Percentiles rank a stretch among this genome's conserved stretches.
Evolutionary conservation across 2,113 vertebrate genomes (phyloP).

Genomic region (Dasyurus viverrinus): DNA sequence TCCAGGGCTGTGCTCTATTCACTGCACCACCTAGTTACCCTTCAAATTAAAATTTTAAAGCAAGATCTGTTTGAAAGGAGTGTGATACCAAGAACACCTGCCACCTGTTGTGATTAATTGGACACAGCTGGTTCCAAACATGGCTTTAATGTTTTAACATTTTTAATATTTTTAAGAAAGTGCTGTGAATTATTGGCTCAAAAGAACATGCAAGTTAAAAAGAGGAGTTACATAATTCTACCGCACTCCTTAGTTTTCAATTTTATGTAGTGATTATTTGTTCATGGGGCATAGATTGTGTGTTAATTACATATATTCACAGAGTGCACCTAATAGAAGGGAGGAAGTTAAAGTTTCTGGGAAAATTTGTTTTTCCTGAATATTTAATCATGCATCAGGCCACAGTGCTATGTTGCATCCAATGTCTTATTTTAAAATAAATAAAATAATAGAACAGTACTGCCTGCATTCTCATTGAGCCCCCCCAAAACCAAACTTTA

Average conservation of each 20-base stretch:
- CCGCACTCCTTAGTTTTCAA: not conserved
- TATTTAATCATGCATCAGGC: slow-evolving; percentile 26
- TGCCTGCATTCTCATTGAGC: not conserved
- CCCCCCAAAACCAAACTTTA: not conserved
- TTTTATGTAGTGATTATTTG: slow-evolving; percentile 1
- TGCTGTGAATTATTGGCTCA: not conserved
- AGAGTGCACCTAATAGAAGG: slow-evolving; percentile 8
- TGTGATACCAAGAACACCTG: slow-evolving; percentile 17
- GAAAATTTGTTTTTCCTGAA: slow-evolving; percentile 8
- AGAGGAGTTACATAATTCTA: not conserved
- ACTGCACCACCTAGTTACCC: no score
- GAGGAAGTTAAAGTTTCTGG: slow-evolving; percentile 15
- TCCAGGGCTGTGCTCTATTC: no score
- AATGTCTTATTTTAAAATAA: slow-evolving; percentile 5
- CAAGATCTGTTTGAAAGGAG: slow-evolving; percentile 18
- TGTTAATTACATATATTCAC: slow-evolving; percentile 10
- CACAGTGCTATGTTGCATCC: slow-evolving; percentile 29
- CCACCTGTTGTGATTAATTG: not conserved
- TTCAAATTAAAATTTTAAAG: slow-evolving; percentile 18
- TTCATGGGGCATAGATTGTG: not conserved
- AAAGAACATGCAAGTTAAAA: slow-evolving; percentile 42
- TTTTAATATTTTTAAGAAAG: slow-evolving; percentile 35
- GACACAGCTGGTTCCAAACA: not conserved
- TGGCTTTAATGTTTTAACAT: not conserved
- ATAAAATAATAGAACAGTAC: slow-evolving; percentile 14